Conservation (phyloP, 1,140 invertebrate species). For the Plutomurus gul region DNA sequence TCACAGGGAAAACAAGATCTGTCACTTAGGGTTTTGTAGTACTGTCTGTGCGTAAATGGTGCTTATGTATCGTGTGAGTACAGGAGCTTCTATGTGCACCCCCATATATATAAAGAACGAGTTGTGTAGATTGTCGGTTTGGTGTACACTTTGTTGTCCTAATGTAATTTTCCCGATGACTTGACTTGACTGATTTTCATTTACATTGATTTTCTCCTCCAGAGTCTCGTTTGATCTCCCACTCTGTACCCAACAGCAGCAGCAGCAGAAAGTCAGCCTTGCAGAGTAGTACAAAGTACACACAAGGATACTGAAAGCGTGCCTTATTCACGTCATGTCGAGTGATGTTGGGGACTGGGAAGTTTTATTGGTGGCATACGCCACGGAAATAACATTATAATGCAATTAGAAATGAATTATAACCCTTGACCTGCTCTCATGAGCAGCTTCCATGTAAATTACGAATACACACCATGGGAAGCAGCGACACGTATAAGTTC, state of each 20-base stretch:
- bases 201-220: too few relatives aligned
- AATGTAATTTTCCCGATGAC: too few relatives aligned
- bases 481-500: neutral
- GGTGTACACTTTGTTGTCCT: too few relatives aligned
- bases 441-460: neutral
- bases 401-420: slow-evolving; percentile 49
- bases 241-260: too few relatives aligned
- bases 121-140: too few relatives aligned
- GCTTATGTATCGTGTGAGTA: neutral
- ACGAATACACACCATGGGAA: neutral
- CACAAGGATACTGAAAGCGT: neutral
- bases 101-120: too few relatives aligned
- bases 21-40: neutral
- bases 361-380: slow-evolving; percentile 21
- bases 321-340: neutral
- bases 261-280: too few relatives aligned
- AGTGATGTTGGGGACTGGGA: neutral
- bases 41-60: neutral
- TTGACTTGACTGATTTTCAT: too few relatives aligned
- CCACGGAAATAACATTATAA: slow-evolving; percentile 49
- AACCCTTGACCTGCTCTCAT: slow-evolving; percentile 44
- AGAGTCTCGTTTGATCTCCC: too few relatives aligned
- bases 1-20: slow-evolving; percentile 22
- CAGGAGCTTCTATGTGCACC: too few relatives aligned
- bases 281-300: too few relatives aligned